Conservation (phyloP, 37 sponge, comb jelly and placozoan genomes). For the Hexactinellida sp. region DNA sequence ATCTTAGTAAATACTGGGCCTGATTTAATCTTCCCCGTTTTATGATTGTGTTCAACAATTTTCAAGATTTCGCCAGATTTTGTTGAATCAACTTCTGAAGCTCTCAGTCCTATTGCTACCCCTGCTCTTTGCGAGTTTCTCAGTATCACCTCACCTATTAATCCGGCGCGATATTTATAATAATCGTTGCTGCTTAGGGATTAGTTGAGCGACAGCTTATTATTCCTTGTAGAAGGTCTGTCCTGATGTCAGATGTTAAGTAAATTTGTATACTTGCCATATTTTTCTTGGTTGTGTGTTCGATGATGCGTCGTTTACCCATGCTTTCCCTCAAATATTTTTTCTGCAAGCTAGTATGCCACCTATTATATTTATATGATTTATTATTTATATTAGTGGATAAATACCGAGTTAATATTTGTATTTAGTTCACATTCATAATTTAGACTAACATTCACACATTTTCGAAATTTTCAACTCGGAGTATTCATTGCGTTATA, state of each 20-base stretch:
- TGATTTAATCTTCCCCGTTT: neutral
- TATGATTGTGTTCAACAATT: neutral
- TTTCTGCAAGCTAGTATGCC: neutral
- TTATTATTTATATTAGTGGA: no score
- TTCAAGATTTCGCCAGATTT: neutral
- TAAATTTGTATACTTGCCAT: neutral
- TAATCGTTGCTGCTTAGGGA: neutral
- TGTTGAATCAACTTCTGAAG: neutral
- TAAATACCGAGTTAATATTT: no score
- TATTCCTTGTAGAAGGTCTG: neutral
- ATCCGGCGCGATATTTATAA: neutral
- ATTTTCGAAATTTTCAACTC: no score
- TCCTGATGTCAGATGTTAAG: neutral
- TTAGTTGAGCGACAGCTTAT: neutral
- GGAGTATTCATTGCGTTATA: no score
- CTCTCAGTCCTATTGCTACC: neutral
- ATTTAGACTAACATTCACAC: no score
- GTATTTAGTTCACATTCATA: no score
- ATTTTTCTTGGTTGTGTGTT: neutral
- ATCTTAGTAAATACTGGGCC: no score
- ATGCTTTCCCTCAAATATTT: neutral
- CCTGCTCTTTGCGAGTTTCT: neutral
- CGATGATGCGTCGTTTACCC: neutral
- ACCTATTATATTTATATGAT: no score
- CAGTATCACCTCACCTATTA: neutral